A percentile compares a stretch with the other conserved stretches of the same genome.
Conservation (phyloP, 2,113 vertebrate species). For the Sturnira hondurensis region DNA sequence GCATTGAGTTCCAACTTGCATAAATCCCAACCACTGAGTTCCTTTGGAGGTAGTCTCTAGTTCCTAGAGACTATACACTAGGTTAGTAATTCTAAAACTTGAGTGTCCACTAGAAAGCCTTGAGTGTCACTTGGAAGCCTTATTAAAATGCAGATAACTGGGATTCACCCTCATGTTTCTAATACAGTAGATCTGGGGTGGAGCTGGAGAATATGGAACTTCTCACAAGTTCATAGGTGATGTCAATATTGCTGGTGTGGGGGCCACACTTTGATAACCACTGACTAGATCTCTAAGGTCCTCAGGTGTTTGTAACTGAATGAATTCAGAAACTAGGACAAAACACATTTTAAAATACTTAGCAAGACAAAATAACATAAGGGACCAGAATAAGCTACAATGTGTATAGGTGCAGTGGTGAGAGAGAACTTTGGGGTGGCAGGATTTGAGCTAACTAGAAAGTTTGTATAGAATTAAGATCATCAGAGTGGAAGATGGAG, state of each 20-base stretch:
- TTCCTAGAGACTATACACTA: neutral
- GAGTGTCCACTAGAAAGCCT: neutral
- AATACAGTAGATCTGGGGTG: neutral
- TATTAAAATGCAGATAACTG: neutral
- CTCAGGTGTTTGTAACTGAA: neutral
- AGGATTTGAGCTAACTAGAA: neutral
- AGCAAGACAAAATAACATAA: neutral
- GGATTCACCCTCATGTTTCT: neutral
- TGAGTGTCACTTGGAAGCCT: neutral
- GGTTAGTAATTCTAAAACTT: slow-evolving; percentile 23
- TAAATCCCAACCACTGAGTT: neutral
- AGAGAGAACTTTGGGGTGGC: neutral
- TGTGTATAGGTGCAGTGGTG: neutral
- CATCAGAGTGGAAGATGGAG: neutral
- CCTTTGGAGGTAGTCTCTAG: neutral
- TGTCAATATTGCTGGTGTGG: neutral
- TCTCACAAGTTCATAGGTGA: neutral
- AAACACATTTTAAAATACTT: neutral
- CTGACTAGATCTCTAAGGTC: neutral
- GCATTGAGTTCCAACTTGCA: neutral
- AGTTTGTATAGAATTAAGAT: neutral
- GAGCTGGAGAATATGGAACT: neutral
- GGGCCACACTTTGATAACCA: neutral
- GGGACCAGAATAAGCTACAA: neutral
- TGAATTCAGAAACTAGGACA: neutral